phyloP scores from a whole-genome alignment of 2,797 vertebrate species.

The Sebastes jordani region DNA sequence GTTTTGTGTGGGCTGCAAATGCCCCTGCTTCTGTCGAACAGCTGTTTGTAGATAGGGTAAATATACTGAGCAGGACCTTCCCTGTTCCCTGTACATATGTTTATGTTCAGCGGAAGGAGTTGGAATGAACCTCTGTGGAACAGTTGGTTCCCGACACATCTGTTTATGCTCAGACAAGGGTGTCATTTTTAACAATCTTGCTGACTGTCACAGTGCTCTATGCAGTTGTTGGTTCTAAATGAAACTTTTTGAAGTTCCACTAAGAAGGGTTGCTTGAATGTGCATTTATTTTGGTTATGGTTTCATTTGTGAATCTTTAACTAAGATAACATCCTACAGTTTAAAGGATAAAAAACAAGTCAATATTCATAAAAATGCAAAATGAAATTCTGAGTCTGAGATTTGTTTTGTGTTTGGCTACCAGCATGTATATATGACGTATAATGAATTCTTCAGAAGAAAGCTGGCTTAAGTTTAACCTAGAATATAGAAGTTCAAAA shows the following conservation, averaged over 20 bases:
- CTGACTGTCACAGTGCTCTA: constrained; percentile 11
- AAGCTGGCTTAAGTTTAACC: background rate
- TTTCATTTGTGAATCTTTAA: background rate
- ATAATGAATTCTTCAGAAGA: background rate
- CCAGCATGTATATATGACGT: background rate
- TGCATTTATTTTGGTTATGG: background rate
- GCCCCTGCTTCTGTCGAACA: background rate
- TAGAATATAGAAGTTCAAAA: background rate
- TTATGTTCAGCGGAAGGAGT: constrained; percentile 9
- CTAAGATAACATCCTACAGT: background rate
- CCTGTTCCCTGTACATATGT: constrained; percentile 11
- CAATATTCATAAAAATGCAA: background rate
- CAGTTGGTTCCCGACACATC: constrained; percentile 37
- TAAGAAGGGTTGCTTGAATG: background rate
- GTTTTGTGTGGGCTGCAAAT: background rate
- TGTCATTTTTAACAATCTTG: constrained; percentile 12
- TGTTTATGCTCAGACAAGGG: constrained; percentile 16
- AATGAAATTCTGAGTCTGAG: background rate
- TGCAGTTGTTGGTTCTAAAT: background rate
- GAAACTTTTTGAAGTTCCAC: background rate
- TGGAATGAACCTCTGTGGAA: constrained; percentile 21
- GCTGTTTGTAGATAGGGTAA: constrained; percentile 13
- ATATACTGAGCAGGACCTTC: constrained; percentile 4
- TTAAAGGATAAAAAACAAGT: background rate
- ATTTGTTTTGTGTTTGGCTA: background rate